These are phyloP conservation scores for Oxycera nigricornis DNA, from an alignment of 2,888 invertebrate species.

Conservation along the genomic window DNA sequence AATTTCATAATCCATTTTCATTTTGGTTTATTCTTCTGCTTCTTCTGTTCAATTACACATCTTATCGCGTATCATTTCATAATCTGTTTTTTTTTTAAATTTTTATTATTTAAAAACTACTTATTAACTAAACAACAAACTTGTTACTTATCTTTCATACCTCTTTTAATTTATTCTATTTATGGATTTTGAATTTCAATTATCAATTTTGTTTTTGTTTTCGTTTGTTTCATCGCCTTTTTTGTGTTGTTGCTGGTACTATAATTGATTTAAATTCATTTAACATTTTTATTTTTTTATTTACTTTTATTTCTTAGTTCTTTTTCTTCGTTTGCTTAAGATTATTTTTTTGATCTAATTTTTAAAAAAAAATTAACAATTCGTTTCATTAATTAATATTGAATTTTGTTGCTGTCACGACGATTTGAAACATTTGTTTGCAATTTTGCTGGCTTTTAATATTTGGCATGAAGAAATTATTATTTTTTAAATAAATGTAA, in stretches of 20 bases:
- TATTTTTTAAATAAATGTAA: too few species aligned
- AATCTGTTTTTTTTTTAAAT: constrained; percentile 5
- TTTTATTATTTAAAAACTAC: constrained; percentile 36
- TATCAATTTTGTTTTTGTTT: constrained; percentile 2
- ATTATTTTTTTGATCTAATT: too few species aligned
- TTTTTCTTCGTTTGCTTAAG: too few species aligned
- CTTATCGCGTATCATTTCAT: background rate
- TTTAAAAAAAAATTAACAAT: constrained; percentile 37
- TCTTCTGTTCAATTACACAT: background rate
- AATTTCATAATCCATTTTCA: background rate
- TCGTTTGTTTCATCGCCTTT: background rate
- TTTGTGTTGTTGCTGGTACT: too few species aligned
- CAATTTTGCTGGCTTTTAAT: too few species aligned
- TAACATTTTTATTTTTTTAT: constrained; percentile 2
- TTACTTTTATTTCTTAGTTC: background rate
- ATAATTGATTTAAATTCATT: constrained; percentile 27
- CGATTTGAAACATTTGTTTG: too few species aligned
- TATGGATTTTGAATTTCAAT: background rate
- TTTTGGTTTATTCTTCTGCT: background rate
- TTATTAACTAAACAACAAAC: constrained; percentile 42
- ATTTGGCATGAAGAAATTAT: too few species aligned
- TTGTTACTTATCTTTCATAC: too few species aligned
- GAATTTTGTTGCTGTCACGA: too few species aligned
- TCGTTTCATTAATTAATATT: constrained; percentile 30
- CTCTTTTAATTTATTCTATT: background rate